Evolutionary conservation across 2,888 invertebrate genomes (phyloP).

Genomic region (Boloria selene): DNA sequence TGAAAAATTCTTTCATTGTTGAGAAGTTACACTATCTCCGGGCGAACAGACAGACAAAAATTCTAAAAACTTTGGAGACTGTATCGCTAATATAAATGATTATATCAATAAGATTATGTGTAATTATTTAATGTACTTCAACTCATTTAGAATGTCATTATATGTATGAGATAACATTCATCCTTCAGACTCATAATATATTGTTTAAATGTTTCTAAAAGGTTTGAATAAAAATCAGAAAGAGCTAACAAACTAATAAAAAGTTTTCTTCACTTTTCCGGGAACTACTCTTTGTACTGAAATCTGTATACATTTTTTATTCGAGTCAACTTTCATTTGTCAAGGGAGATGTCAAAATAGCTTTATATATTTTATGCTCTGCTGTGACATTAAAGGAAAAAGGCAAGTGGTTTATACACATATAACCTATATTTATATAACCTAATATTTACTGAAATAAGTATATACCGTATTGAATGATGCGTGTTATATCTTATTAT

Average conservation of each 20-base stretch:
- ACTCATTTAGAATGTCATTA: no score
- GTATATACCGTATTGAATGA: no score
- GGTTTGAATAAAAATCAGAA: slow-evolving; percentile 5
- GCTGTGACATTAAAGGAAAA: not conserved
- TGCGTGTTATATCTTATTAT: no score
- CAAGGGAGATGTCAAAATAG: slow-evolving; percentile 13
- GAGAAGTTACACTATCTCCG: no score
- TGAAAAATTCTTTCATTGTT: no score
- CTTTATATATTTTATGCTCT: not conserved
- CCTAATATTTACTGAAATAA: no score
- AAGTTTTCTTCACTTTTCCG: slow-evolving; percentile 3
- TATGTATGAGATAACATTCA: no score
- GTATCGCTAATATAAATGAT: no score
- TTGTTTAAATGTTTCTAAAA: not conserved
- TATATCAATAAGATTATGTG: no score
- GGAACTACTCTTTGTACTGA: slow-evolving; percentile 6
- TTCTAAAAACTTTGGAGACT: no score
- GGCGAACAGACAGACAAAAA: no score
- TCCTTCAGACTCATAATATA: not conserved
- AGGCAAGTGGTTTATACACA: not conserved
- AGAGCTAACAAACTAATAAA: slow-evolving; percentile 13
- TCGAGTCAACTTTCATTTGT: slow-evolving; percentile 14
- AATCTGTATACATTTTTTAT: slow-evolving; percentile 15
- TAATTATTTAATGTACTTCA: no score
- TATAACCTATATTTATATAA: not conserved